phyloP scores from a whole-genome alignment of 2,888 invertebrate genomes.

The Thera obeliscata region DNA sequence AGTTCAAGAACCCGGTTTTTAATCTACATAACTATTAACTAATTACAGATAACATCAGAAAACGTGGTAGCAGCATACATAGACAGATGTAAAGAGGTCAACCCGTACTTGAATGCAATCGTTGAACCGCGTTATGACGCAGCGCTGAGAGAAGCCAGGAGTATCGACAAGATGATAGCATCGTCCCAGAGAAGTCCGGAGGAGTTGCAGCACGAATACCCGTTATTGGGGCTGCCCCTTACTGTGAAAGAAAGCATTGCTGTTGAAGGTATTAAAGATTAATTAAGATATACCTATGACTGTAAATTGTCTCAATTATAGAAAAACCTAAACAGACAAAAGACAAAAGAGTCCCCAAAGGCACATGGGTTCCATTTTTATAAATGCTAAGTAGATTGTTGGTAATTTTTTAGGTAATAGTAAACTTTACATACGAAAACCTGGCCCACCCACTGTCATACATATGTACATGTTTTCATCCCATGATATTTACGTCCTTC shows the following conservation, averaged over 20 bases:
- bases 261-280: slow-evolving; percentile 86
- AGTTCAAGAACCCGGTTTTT: slow-evolving; percentile 54
- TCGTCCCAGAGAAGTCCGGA: slow-evolving; percentile 82
- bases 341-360: no score
- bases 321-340: no score
- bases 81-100: slow-evolving; percentile 90
- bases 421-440: no score
- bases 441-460: no score
- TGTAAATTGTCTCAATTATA: no score
- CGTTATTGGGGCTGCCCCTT: slow-evolving; percentile 92
- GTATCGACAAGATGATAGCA: slow-evolving; percentile 88
- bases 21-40: neutral
- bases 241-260: slow-evolving; percentile 93
- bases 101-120: slow-evolving; percentile 91
- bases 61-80: slow-evolving; percentile 89
- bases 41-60: slow-evolving; percentile 88
- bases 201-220: slow-evolving; percentile 87
- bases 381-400: no score
- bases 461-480: no score
- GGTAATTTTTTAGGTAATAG: no score
- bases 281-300: no score
- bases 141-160: slow-evolving; percentile 90
- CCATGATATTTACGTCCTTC: no score
- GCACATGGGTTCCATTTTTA: no score
- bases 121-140: slow-evolving; percentile 90